Evolutionary conservation across 2,888 invertebrate genomes (phyloP).

Genomic region (Nezara viridula): DNA sequence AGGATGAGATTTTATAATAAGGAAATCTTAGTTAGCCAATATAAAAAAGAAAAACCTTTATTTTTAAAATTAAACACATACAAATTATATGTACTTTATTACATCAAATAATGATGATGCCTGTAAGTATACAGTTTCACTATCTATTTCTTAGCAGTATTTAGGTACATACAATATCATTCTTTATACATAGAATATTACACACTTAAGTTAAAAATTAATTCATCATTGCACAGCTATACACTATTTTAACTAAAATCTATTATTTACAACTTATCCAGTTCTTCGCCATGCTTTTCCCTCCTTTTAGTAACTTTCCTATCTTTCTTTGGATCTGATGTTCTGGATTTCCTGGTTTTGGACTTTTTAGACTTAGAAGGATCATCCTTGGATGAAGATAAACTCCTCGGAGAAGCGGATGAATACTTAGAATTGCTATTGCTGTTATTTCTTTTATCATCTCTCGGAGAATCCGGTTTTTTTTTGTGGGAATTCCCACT

Average conservation of each 20-base stretch:
- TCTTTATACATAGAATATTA: neutral
- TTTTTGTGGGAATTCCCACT: conserved; percentile 47
- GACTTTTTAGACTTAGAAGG: conserved; percentile 44
- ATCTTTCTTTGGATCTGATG: conserved; percentile 55
- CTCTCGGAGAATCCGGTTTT: conserved; percentile 53
- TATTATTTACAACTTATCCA: conserved; percentile 33
- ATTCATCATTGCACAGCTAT: neutral
- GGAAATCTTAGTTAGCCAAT: neutral
- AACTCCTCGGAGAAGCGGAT: conserved; percentile 21
- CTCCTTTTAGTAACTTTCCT: conserved; percentile 53
- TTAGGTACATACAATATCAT: neutral
- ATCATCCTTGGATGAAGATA: conserved; percentile 52
- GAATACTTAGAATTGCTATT: conserved; percentile 22
- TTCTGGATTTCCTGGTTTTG: conserved; percentile 45
- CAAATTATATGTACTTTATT: conserved; percentile 39
- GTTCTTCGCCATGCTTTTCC: conserved; percentile 16
- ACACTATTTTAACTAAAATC: neutral
- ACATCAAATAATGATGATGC: neutral
- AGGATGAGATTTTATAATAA: neutral
- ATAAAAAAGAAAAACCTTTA: neutral
- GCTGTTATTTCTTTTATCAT: conserved; percentile 48
- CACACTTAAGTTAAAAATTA: conserved; percentile 12
- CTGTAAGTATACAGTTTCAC: neutral
- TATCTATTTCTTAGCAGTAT: neutral
- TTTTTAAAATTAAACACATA: conserved; percentile 35